Evolutionary conservation across 2,113 vertebrate genomes (phyloP), one percentile per base, ranked within the genome.

Genomic region (Mus spicilegus): DNA sequence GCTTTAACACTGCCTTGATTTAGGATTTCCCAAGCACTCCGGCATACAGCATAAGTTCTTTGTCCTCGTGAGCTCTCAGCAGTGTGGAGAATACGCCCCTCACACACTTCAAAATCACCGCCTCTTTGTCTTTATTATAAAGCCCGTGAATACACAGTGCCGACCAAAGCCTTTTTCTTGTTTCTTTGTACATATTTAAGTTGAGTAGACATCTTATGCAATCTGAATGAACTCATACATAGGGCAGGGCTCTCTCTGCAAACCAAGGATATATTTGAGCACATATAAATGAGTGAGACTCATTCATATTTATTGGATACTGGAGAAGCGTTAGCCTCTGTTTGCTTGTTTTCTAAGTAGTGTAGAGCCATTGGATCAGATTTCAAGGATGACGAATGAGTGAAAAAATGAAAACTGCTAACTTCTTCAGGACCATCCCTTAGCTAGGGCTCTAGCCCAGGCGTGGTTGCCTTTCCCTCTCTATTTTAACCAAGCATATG

Each of bases 231-330:
- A 70, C 80, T 49, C 36, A 39, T 92, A 75, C 63, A 26, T 61
- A 61, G 80, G 63, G 54, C 69, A 93, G 61, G 91, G 70, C 77
- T 26, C 49, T 26, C 58, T 93, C 17, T 87, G 72, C 13, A 93
- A 61, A 77, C 61, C 33, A 51, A 69, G n/a, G 86, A 65, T 81
- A 39, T 76, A 90, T 80, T 92, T 85, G 76, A 92, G 56, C 42
- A 76, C 5, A 75, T 92, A 36, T 95, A 26, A 39, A 26, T 88
- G 61, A 87, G 67, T 78, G 42, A 92, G 91, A 70, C 24, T 76
- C 89, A 80, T 94, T 95, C 85, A 92, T 96, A 90, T 95, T 92
- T 96, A 87, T 80, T 58, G 17, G 77, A 65, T 36, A 69, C 19
- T 72, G 20, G 73, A 56, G 56, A 96, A 61, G 28, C 39, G 46